phyloP scores from a whole-genome alignment of 37 sponge, comb jelly and placozoan genomes.

The Crambe crambe region DNA sequence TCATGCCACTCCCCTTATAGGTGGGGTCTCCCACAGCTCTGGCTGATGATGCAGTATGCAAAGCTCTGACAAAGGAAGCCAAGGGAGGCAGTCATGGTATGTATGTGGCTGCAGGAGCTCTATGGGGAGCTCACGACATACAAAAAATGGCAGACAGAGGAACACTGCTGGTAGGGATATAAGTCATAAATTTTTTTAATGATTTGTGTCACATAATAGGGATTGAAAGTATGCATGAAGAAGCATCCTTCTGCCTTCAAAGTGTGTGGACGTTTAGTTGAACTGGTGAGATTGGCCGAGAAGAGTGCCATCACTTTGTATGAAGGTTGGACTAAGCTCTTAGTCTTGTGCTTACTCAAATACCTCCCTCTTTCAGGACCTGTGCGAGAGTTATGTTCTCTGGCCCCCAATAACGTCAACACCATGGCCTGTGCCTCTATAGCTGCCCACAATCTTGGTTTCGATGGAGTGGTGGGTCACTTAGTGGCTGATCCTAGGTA shows the following conservation, averaged over 20 bases:
- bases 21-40: conserved; percentile 92
- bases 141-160: conserved; percentile 93
- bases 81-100: conserved; percentile 50
- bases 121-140: conserved; percentile 94
- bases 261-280: conserved; percentile 63
- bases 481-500: conserved; percentile 82
- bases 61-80: conserved; percentile 36
- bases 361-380: conserved; percentile 50
- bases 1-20: conserved; percentile 12
- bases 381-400: conserved; percentile 85
- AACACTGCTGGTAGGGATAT: conserved; percentile 62
- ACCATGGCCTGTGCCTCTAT: conserved; percentile 95
- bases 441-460: conserved; percentile 90
- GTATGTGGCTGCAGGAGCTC: conserved; percentile 87
- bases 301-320: conserved; percentile 52
- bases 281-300: conserved; percentile 45
- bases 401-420: conserved; percentile 93
- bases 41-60: conserved; percentile 59
- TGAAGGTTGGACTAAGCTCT: conserved; percentile 61
- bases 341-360: neutral
- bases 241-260: conserved; percentile 92
- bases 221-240: conserved; percentile 87
- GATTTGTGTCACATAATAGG: conserved; percentile 31
- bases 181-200: neutral
- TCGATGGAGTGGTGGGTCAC: conserved; percentile 67